Percentiles rank a stretch among this genome's conserved stretches.
phyloP scores from a whole-genome alignment of 2,888 invertebrate species.

The Limnephilus rhombicus region DNA sequence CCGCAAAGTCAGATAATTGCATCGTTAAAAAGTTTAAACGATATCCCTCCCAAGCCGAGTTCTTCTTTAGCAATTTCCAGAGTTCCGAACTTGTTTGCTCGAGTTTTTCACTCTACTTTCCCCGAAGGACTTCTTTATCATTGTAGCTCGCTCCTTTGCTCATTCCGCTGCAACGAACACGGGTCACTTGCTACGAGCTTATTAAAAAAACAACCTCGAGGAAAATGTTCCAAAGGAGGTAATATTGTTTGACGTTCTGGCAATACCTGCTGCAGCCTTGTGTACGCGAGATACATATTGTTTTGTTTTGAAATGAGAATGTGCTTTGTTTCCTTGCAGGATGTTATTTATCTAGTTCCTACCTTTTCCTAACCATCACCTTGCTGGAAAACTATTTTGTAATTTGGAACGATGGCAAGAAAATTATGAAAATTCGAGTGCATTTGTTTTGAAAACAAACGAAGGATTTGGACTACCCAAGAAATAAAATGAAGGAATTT shows the following conservation, averaged over 20 bases:
- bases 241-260: background rate
- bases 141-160: background rate
- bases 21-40: constrained; percentile 21
- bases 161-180: background rate
- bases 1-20: constrained; percentile 22
- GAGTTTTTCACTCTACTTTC: constrained; percentile 12
- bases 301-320: no score
- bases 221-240: background rate
- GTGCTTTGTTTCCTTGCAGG: no score
- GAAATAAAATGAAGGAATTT: no score
- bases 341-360: no score
- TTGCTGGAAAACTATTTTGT: no score
- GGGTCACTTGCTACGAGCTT: constrained; percentile 5
- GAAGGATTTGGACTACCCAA: no score
- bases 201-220: background rate
- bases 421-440: no score
- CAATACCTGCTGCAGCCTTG: background rate
- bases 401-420: no score
- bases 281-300: background rate
- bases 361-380: no score
- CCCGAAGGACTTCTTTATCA: constrained; percentile 25
- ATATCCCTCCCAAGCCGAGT: constrained; percentile 23
- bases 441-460: no score
- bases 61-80: constrained; percentile 29
- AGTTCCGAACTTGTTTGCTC: constrained; percentile 34